phyloP scores from a whole-genome alignment of 2,113 vertebrate genomes.

The Geococcyx californianus region DNA sequence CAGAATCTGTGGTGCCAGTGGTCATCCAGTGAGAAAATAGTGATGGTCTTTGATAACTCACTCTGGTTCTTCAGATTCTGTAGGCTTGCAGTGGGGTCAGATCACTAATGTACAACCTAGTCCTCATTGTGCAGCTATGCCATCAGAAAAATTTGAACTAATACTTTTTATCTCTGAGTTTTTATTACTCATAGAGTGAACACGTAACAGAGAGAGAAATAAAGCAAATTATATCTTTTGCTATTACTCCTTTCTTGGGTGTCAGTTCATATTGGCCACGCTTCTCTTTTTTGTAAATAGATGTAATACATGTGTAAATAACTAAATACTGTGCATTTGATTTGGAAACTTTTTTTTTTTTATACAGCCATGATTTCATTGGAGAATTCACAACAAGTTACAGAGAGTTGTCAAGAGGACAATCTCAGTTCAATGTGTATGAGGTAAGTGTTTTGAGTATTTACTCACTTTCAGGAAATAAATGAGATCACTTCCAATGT shows the following conservation, averaged over 20 bases:
- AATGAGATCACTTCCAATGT: background rate
- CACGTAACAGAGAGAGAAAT: background rate
- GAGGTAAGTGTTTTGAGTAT: conserved; percentile 79
- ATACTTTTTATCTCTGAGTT: background rate
- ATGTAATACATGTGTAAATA: background rate
- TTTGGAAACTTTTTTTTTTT: background rate
- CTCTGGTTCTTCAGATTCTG: background rate
- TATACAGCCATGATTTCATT: conserved; percentile 92
- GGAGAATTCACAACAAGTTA: conserved; percentile 98
- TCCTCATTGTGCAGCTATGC: background rate
- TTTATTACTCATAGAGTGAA: background rate
- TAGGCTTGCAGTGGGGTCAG: background rate
- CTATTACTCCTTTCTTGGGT: background rate
- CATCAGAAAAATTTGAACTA: background rate
- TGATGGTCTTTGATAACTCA: background rate
- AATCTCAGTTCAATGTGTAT: conserved; percentile 96
- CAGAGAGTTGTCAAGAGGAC: conserved; percentile 92
- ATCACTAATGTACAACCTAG: background rate
- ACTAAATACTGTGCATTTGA: background rate
- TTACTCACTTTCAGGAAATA: background rate
- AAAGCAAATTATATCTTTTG: background rate
- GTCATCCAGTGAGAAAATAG: background rate
- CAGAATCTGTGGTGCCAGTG: background rate
- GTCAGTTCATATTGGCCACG: background rate
- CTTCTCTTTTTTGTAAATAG: background rate